Base-by-base conservation (phyloP, 2,888 invertebrate species). In the Dryococelus australis region DNA sequence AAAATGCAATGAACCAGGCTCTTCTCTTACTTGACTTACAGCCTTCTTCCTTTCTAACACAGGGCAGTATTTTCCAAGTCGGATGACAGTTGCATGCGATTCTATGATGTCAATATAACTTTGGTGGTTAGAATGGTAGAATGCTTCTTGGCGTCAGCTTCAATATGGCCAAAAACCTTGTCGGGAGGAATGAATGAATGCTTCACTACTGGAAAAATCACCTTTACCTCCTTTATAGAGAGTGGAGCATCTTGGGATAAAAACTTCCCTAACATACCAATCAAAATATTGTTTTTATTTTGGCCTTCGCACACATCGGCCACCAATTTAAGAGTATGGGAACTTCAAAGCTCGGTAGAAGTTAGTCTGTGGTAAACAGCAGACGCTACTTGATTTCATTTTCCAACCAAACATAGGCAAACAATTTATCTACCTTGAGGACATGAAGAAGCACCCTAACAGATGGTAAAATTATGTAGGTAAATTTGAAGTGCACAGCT, bases 311-410 rank as follows among this genome's bases (percentile, higher is more conserved):
- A 83, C 16, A 26, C 83, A 27, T 83, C 83, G 8, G 27, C 83
- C 16, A 83, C 83, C 83, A 83, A 83, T 83, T 83, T 83, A 28
- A n/a, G n/a, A n/a, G n/a, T n/a, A n/a, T n/a, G n/a, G n/a, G n/a
- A n/a, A n/a, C n/a, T n/a, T n/a, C n/a, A 83, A 28, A 83, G 83
- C 8, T 83, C 83, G 13, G 28, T 83, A 24, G 83, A 83, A 27
- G 27, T 83, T 9, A 83, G 43, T 28, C 83, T 83, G 83, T 83
- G 83, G 28, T 83, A 83, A 83, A 83, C 83, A 43, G 83, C 83
- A 28, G 83, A 83, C 26, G 83, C 83, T 20, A 83, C 83, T 83
- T 83, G 83, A 47, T 47, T 83, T 83, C 83, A 27, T 83, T 83
- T 83, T 27, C 83, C 83, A 83, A 3, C 12, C 83, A 65, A 65